Conservation (phyloP, 2,797 vertebrate genomes). For the Eidolon dupreanum region DNA sequence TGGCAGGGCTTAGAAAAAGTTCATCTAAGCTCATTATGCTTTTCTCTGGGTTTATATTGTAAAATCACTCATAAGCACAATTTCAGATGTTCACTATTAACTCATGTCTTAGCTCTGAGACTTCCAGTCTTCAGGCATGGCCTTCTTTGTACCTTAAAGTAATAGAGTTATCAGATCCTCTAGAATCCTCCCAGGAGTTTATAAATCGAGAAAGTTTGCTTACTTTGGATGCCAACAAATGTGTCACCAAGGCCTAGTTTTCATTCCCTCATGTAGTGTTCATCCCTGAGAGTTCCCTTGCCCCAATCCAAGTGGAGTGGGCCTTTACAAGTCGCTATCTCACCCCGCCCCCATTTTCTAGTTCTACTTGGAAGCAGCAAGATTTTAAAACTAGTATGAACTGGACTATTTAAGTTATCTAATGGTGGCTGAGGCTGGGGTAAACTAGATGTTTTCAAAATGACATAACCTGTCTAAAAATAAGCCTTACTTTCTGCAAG, state of each 20-base stretch:
- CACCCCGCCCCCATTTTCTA: background rate
- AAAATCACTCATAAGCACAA: background rate
- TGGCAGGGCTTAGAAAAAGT: background rate
- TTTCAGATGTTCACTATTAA: background rate
- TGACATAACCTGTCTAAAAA: background rate
- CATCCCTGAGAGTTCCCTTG: background rate
- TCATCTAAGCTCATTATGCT: background rate
- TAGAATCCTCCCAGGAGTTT: background rate
- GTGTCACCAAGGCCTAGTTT: background rate
- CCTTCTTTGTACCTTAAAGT: background rate
- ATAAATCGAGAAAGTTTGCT: background rate
- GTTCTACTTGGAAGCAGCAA: background rate
- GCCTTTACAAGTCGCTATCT: background rate
- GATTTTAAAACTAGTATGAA: background rate
- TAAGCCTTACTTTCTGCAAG: background rate
- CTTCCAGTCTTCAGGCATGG: background rate
- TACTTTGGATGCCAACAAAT: background rate
- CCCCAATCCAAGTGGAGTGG: background rate
- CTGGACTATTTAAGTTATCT: background rate
- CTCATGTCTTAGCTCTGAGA: background rate
- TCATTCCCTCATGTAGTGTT: background rate
- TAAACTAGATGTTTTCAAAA: slow-evolving; percentile 8
- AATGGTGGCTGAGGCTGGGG: background rate
- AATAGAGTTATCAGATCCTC: background rate
- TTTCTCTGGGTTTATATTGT: background rate